Evolutionary conservation across 2,888 invertebrate genomes (phyloP), one percentile per base, ranked within the genome.

Genomic region (Clusia tigrina): DNA sequence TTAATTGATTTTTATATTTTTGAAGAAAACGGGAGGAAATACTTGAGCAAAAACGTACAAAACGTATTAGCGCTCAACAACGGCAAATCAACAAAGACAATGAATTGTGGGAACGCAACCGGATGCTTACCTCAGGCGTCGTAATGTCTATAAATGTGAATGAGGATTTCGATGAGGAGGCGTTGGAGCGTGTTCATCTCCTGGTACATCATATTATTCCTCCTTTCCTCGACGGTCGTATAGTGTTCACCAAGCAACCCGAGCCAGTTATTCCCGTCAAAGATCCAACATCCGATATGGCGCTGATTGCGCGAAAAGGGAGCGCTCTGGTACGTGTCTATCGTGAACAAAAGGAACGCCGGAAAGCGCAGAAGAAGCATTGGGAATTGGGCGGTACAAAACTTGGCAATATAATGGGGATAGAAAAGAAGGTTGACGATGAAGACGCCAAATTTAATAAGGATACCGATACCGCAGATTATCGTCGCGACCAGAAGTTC

Each of bases 241-340:
- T 99, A 71, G 97, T 98, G 0, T 99, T 99, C 83, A 99, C 99
- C 0, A 99, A 98, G 78, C 98, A 99, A 82, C 96, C 96, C 0
- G 98, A 98, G 79, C 98, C 98, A 1, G 96, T 99, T n/a, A 91
- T 99, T 77, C 98, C 98, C 15, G 95, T 89, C 76, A 90, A 91
- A 81, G 99, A 99, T 84, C 94, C 98, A 0, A 97, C 97, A 1
- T 94, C 95, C 0, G 98, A 99, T 77, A 96, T 99, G 96, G 99
- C 99, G 0, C 86, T 97, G 54, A 92, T 96, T 58, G 92, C 98
- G 0, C 88, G 97, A 2, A 98, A 98, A 84, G 99, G 98, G 1
- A 95, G 95, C 0, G 90, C 91, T 1, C 85, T 95, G 2, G 99
- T 99, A 0, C 88, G 95, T 66, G 90, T 91, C 0, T 95, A 92